Evolutionary conservation across 2,888 invertebrate genomes (phyloP).

Genomic region (Lasioglossum malachurum): DNA sequence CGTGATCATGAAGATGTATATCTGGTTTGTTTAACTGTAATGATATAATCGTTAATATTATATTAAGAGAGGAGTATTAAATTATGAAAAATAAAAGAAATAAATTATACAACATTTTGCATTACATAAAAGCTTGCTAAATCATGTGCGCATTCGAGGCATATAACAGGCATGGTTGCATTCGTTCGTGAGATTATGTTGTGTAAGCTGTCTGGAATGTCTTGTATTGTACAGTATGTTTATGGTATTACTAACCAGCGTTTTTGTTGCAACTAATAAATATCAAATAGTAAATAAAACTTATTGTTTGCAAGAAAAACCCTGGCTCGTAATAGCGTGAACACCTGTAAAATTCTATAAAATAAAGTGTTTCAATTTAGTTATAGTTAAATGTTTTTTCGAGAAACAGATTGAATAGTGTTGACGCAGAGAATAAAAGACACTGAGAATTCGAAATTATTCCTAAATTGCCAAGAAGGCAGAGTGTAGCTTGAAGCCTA

Average conservation of each 20-base stretch:
- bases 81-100: conserved; percentile 61
- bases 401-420: conserved; percentile 1
- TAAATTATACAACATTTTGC: conserved; percentile 66
- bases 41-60: conserved; percentile 57
- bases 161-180: conserved; percentile 72
- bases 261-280: neutral
- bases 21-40: conserved; percentile 64
- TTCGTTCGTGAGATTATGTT: conserved; percentile 62
- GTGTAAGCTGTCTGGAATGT: conserved; percentile 60
- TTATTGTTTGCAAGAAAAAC: neutral
- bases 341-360: conserved; percentile 49
- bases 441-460: conserved; percentile 24
- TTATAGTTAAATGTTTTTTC: conserved; percentile 34
- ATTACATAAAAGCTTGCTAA: conserved; percentile 73
- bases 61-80: conserved; percentile 47
- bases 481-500: conserved; percentile 59
- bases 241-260: neutral
- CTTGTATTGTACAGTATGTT: neutral
- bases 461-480: conserved; percentile 39
- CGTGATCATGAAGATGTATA: conserved; percentile 68
- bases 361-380: conserved; percentile 45
- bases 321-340: conserved; percentile 19
- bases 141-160: conserved; percentile 73
- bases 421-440: conserved; percentile 26
- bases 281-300: too few relatives aligned